Base-by-base conservation (phyloP, 2,113 vertebrate genomes). In the Speoplatyrhinus poulsoni region DNA sequence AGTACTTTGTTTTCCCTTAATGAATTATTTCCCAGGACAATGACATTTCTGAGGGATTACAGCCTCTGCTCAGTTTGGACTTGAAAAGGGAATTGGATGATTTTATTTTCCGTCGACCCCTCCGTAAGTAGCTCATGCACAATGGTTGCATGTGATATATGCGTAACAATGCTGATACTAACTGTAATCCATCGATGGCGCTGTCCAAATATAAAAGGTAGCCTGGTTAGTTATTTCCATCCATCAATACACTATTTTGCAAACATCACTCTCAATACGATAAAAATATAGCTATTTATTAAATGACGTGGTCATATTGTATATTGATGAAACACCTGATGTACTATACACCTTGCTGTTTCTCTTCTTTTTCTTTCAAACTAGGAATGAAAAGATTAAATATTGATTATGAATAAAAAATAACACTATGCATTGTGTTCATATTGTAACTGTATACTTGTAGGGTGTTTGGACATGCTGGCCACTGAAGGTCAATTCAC, bases 401-500 rank as follows among this genome's bases (percentile, higher is more conserved):
- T 41, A 41, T 41, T 41, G 36, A 41, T 41, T 7, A 41, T 41
- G 7, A 5, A 19, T 26, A 12, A 46, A 50, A 10, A 13, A 26
- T n/a, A 26, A 26, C 36, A 41, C 5, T 41, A 41, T 15, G 49
- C 49, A 15, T 52, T 15, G 13, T 12, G 7, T 12, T 58, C 5
- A 58, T 58, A 6, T 12, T 71, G 50, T 62, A 10, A 57, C 3
- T 71, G 10, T 69, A 32, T 80, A 67, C 8, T 72, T 60, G 17
- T 13, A 90, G 89, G 85, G 75, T 91, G 90, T 56, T 57, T 91
- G 86, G 90, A 91, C 80, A 91, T 91, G 90, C 41, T 91, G 70
- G 86, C 90, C 62, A 88, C 79, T 7, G 88, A 89, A 4, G 90
- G 90, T n/a, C 66, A 70, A 65, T 91, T 90, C 70, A 90, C 87